Evolutionary conservation across 2,888 invertebrate genomes (phyloP), one percentile per base, ranked within the genome.

Genomic region (Apeira syringaria): DNA sequence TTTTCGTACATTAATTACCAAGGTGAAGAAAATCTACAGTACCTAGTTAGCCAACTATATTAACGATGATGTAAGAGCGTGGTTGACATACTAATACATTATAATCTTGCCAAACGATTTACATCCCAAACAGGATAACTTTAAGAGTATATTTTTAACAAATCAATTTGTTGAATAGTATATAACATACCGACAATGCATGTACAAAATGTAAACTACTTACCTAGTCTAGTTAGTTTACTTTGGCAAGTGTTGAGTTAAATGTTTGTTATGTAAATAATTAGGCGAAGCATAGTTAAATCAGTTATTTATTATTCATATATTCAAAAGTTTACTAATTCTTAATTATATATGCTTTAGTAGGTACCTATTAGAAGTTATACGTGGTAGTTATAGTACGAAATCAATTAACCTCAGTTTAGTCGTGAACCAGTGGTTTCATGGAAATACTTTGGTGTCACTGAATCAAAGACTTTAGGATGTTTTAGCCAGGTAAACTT

Each of bases 1-100:
- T 26, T 15, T 44, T 15, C 15, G 15, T 15, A 28, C 40, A 46
- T 48, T 50, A 48, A 46, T 31, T 33, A 17, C 33, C 41, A 47
- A 51, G 54, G 54, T 22, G 34, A 41, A 38, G 35, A 41, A 47
- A 26, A 43, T 48, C 39, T 44, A 15, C 38, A 38, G 43, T 24
- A n/a, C n/a, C n/a, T n/a, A 31, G 20, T 15, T 39, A 28, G 25
- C 28, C 8, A 45, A 47, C 41, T 40, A 42, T 39, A 40, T 41
- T 24, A 44, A 33, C 35, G 31, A 30, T 46, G 49, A 42, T 32
- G 37, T 35, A 47, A 36, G 12, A 22, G 2, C 15, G 37, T 31
- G 24, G 20, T 44, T 37, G 42, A 40, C 43, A 49, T 51, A 47
- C 27, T 39, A 42, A 42, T 8, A 15, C 12, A 31, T 7, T 7